Base-by-base conservation (phyloP, 23 tunicate genomes). In the Corella eumyota region DNA sequence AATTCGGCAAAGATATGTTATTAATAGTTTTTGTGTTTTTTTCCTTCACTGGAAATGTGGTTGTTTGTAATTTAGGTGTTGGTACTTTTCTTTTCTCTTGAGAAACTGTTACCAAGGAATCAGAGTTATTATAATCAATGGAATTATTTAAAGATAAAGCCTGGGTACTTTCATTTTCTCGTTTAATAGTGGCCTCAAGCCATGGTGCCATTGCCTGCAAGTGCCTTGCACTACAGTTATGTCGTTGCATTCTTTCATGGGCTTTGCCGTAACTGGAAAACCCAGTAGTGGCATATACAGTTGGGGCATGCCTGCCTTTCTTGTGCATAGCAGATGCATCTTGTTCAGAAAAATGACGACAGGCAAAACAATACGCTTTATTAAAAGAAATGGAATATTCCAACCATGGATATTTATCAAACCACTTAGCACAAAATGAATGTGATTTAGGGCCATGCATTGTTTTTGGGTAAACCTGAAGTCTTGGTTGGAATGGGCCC, bases 371-470 rank as follows among this genome's bases (percentile, higher is more conserved):
- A 49, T 61, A 72, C 20, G 62, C 78, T 49, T 36, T 72, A 61
- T 72, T 68, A 5, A 3, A 15, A 4, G 68, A 72, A 2, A 72
- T 36, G 1, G 78, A 72, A 33, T 72, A 72, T 36, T 72, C 78
- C 2, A 72, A 61, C 78, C 78, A 72, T 1, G 78, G 68, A 72
- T 61, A 72, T 20, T 61, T 58, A 25, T 61, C 49, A 50, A 49
- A 72, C 78, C 78, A 72, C 34, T 72, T 72, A 7, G 68, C 34
- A 61, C 78, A 61, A 72, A 72, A 72, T 61, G 78, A 72, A 3
- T 68, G 60, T 4, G 61, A 44, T 4, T 52, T 52, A 34, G 33
- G 45, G 1, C 66, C 57, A 27, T 61, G 25, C 25, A 26, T 26
- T 6, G 78, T 72, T 72, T 61, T 72, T 5, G 78, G 78, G 25